Base-by-base conservation (phyloP, 2,888 invertebrate species). In the Trichogramma evanescens region DNA sequence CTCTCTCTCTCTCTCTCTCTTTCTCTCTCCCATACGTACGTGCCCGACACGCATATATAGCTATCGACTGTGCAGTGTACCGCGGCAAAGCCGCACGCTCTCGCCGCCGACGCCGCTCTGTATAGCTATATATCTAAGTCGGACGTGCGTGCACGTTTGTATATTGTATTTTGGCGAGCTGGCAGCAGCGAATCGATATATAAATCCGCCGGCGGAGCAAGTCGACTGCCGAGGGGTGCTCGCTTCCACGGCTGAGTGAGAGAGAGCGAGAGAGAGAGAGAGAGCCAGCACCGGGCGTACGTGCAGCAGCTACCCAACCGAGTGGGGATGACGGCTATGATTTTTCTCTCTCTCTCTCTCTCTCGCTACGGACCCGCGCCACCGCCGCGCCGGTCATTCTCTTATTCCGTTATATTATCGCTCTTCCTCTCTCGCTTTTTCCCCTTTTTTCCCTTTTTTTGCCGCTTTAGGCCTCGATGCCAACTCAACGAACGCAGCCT, bases 311-410 rank as follows among this genome's bases (percentile, higher is more conserved):
- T 62, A 64, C 58, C 60, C 57, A 59, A 56, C 64, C 63, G 65
- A 57, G 63, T 64, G 54, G 56, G 54, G 54, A 67, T 68, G 67
- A 67, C 66, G 61, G 63, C 66, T 61, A 66, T 64, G 65, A 66
- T 66, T 68, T 68, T 66, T 66, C 61, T 58, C 64, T 62, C n/a
- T n/a, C 44, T 49, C 43, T 13, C 13, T 13, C 13, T 13, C 26
- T 2, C 26, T 26, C 26, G 26, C 26, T 26, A 26, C 26, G 26
- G 26, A 26, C 26, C 26, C 26, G 3, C 26, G 26, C 26, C 26
- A 26, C 26, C 26, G 26, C 54, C 26, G 26, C 26, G 49, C 42
- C 48, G 58, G 52, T 57, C 55, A 63, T 63, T 60, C 61, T 26
- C 26, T 26, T 59, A 44, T 58, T 58, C 49, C 44, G 48, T 40